These are phyloP conservation scores for Acleris sparsana DNA, from an alignment of 2,888 invertebrate genomes.

Conservation along the genomic window DNA sequence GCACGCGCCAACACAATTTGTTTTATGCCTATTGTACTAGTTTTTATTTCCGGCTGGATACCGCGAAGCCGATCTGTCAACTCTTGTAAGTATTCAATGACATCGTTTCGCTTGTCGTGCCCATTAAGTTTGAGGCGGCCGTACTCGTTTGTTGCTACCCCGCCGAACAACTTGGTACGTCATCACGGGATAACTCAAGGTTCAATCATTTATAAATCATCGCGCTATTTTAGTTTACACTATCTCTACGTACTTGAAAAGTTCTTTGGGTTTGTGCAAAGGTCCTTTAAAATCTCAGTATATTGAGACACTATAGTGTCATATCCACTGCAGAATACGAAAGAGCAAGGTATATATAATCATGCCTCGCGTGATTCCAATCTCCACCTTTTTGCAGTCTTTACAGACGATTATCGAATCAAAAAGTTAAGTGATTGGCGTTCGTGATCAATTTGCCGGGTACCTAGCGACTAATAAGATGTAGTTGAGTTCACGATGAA, in stretches of 20 bases:
- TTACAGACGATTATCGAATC: conserved; percentile 16
- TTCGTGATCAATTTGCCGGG: conserved; percentile 22
- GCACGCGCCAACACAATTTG: conserved; percentile 69
- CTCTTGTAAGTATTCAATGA: conserved; percentile 45
- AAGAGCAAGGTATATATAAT: neutral
- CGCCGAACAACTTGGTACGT: conserved; percentile 1
- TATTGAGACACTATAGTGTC: no score
- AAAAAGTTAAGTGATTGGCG: conserved; percentile 10
- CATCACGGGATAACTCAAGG: neutral
- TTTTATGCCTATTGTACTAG: conserved; percentile 61
- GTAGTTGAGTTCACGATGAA: conserved; percentile 59
- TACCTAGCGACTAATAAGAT: conserved; percentile 39
- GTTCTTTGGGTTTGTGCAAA: no score
- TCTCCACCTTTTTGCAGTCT: conserved; percentile 8
- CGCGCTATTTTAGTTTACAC: no score
- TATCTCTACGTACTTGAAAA: no score
- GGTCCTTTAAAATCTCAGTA: no score
- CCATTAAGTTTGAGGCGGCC: conserved; percentile 33
- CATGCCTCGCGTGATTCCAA: conserved; percentile 14
- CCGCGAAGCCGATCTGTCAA: conserved; percentile 41
- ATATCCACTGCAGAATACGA: no score
- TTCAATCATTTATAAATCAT: neutral
- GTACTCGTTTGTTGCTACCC: conserved; percentile 3
- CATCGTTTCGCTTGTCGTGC: conserved; percentile 38
- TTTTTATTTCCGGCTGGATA: conserved; percentile 64